These are phyloP conservation scores for Amblyteles armatorius DNA, from an alignment of 2,888 invertebrate genomes.

Conservation along the genomic window DNA sequence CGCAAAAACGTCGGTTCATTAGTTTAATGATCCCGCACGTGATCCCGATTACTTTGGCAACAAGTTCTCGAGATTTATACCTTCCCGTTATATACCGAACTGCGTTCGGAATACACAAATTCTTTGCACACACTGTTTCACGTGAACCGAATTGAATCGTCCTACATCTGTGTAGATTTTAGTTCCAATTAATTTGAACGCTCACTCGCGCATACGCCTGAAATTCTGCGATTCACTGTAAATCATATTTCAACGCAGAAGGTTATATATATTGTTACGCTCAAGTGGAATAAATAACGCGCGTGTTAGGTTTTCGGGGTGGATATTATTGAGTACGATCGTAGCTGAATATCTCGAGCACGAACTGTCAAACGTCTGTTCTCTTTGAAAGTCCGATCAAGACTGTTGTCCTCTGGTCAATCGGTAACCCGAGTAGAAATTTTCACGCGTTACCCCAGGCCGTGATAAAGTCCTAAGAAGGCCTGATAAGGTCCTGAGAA, in stretches of 20 bases:
- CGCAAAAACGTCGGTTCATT: conserved; percentile 50
- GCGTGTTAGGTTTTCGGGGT: too few species aligned
- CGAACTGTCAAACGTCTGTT: too few species aligned
- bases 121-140: not conserved
- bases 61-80: conserved; percentile 9
- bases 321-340: too few species aligned
- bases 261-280: too few species aligned
- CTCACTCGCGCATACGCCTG: not conserved
- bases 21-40: conserved; percentile 55
- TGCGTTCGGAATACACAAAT: not conserved
- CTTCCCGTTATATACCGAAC: not conserved
- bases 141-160: not conserved
- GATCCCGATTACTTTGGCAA: conserved; percentile 36
- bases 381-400: too few species aligned
- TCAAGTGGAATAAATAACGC: too few species aligned
- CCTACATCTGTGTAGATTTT: not conserved
- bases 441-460: too few species aligned
- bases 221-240: not conserved
- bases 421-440: too few species aligned
- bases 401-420: too few species aligned
- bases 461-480: too few species aligned
- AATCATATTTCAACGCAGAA: not conserved
- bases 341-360: too few species aligned
- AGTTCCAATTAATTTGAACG: conserved; percentile 12
- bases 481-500: too few species aligned